These are phyloP conservation scores for Berghia stephanieae DNA, from an alignment of 1,140 invertebrate species.

Conservation along the genomic window DNA sequence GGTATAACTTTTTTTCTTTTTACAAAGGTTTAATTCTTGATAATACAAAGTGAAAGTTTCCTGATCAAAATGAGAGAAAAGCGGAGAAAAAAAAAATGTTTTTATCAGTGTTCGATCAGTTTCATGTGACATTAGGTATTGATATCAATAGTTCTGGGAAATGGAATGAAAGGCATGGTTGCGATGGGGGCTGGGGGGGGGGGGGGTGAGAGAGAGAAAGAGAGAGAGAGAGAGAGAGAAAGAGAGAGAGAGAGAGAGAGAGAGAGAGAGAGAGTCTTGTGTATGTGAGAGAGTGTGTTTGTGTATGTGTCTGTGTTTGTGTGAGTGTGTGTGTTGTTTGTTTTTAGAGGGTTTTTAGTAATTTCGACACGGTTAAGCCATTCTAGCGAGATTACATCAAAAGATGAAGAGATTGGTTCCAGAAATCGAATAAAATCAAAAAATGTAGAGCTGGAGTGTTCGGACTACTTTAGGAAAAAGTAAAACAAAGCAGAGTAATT, in stretches of 20 bases:
- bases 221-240: slow-evolving; percentile 52
- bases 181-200: slow-evolving; percentile 75
- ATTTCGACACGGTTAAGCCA: background rate
- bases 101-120: too few relatives aligned
- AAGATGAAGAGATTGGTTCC: background rate
- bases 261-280: background rate
- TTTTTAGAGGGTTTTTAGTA: background rate
- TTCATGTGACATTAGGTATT: too few relatives aligned
- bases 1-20: too few relatives aligned
- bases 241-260: slow-evolving; percentile 20
- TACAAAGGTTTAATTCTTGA: too few relatives aligned
- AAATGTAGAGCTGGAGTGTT: too few relatives aligned
- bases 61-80: background rate
- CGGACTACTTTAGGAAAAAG: too few relatives aligned
- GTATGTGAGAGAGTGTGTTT: background rate
- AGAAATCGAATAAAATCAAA: background rate
- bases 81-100: background rate
- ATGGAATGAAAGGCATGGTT: slow-evolving; percentile 39
- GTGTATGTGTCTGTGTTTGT: too few relatives aligned
- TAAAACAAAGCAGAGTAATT: too few relatives aligned
- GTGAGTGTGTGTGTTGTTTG: background rate
- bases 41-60: too few relatives aligned
- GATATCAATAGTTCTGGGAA: too few relatives aligned
- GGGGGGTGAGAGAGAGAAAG: slow-evolving; percentile 83
- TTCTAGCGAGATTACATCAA: background rate